Base-by-base conservation (phyloP, 2,113 vertebrate genomes). In the Empidonax traillii region DNA sequence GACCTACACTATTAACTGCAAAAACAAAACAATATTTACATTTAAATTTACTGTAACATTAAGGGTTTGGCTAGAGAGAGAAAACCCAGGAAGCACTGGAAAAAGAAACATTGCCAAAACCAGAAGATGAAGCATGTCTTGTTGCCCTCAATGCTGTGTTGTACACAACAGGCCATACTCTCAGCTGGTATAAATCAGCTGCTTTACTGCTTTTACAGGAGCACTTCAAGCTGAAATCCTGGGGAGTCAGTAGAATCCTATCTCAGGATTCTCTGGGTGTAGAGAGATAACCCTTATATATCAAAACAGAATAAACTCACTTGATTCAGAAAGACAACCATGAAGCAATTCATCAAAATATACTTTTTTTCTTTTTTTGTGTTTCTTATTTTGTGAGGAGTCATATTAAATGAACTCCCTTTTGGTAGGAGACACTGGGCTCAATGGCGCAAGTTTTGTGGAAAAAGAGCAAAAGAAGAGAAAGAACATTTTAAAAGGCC, bases 11-110 rank as follows among this genome's bases (percentile, higher is more conserved):
- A 87, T 89, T 95, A 94, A 89, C 79, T 51, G 61, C 41, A 92
- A 77, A 94, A 96, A 52, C 69, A 95, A 92, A 88, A 75, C 49
- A 67, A 87, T 89, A 92, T 96, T 96, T 97, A 95, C 85, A 75
- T 97, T 95, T 89, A 88, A 90, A 95, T 97, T 92, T 92, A 76
- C 69, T 79, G 65, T 82, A 89, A 84, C 61, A 75, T 89, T 84
- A 93, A 79, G 59, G 24, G 59, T 83, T 94, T 92, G 89, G 71
- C 46, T 66, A 63, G 52, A 91, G 47, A 96, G 63, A 80, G 52
- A 86, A 87, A 94, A 74, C 41, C 51, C 89, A 91, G 81, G 85
- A 93, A 84, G 61, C 5, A 4, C 51, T 67, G 63, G 46, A 80
- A 91, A 85, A 83, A 44, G 69, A 87, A 94, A 56, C 31, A 33